Conservation (phyloP, 2,888 invertebrate genomes). For the Stomorhina lunata region DNA sequence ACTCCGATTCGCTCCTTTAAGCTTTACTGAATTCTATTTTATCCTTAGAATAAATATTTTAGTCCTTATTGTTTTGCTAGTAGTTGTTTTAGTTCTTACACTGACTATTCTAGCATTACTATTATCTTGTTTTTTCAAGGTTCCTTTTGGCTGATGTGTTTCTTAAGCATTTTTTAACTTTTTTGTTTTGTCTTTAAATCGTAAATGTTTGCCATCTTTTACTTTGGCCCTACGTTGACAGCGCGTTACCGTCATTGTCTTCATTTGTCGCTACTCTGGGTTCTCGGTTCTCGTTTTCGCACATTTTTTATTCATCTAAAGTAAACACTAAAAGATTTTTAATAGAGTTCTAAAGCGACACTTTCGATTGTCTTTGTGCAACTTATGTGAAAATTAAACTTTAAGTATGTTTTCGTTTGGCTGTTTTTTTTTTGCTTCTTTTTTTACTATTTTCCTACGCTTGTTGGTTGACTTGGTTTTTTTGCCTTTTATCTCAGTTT, state of each 20-base stretch:
- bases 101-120: neutral
- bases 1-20: constrained; percentile 69
- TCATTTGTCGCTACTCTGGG: constrained; percentile 35
- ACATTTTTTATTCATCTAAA: constrained; percentile 41
- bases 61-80: constrained; percentile 70
- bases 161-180: constrained; percentile 33
- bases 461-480: constrained; percentile 42
- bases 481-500: neutral
- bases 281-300: neutral
- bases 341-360: constrained; percentile 77
- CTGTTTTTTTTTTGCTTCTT: neutral
- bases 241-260: constrained; percentile 69
- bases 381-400: constrained; percentile 74
- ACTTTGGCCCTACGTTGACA: constrained; percentile 61
- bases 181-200: constrained; percentile 7
- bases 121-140: constrained; percentile 48
- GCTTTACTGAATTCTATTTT: constrained; percentile 77
- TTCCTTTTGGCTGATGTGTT: constrained; percentile 53
- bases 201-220: constrained; percentile 54
- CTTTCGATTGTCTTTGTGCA: constrained; percentile 77
- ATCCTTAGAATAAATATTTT: constrained; percentile 78
- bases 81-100: constrained; percentile 42
- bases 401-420: constrained; percentile 69
- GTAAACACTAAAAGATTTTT: constrained; percentile 74
- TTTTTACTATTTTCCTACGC: neutral